Percentiles rank a stretch among this genome's conserved stretches.
phyloP scores from a whole-genome alignment of 2,797 vertebrate genomes.

The Coccyzus lansbergi region DNA sequence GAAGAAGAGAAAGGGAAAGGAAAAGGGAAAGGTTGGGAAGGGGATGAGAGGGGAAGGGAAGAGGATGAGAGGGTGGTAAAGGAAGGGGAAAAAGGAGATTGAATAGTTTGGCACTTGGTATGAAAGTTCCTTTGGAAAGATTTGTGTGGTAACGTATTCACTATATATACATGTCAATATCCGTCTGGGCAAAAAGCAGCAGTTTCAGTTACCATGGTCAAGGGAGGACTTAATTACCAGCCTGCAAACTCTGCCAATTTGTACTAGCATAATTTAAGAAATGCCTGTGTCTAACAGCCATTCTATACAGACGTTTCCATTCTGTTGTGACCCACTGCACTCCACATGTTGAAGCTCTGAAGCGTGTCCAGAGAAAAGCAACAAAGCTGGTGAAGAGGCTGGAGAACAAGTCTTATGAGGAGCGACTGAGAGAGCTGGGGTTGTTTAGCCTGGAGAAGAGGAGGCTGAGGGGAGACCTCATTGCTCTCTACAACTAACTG shows the following conservation, averaged over 20 bases:
- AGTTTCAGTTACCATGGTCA: neutral
- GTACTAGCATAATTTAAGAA: neutral
- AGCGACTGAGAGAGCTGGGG: too few relatives aligned
- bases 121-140: neutral
- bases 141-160: neutral
- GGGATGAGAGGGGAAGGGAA: too few relatives aligned
- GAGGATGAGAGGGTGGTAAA: too few relatives aligned
- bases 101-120: neutral
- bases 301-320: neutral
- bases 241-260: neutral
- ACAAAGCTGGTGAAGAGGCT: too few relatives aligned
- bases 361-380: too few relatives aligned
- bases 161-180: neutral
- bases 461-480: too few relatives aligned
- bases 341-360: too few relatives aligned
- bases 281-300: neutral
- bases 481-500: too few relatives aligned
- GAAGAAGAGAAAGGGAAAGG: fast-evolving
- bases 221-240: neutral
- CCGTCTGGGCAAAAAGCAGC: neutral
- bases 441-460: too few relatives aligned
- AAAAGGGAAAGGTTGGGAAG: too few relatives aligned
- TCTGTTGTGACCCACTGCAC: neutral
- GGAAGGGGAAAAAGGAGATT: too few relatives aligned
- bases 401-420: too few relatives aligned